phyloP scores from a whole-genome alignment of 2,797 vertebrate genomes.

The Catostomus latipinnis region DNA sequence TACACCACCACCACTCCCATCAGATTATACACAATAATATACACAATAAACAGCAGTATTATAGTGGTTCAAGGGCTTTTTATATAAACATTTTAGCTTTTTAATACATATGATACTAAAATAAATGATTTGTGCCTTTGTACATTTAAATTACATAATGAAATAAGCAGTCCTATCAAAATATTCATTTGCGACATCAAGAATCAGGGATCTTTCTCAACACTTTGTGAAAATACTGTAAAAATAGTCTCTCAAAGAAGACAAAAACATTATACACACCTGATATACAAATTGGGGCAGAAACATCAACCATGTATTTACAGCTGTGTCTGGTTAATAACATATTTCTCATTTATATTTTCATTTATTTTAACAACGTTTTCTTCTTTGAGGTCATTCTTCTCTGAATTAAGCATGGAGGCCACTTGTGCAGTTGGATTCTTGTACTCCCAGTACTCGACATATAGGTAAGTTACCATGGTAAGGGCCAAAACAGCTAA shows the following conservation, averaged over 20 bases:
- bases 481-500: slow-evolving; percentile 77
- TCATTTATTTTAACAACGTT: no score
- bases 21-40: no score
- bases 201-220: not conserved
- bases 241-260: not conserved
- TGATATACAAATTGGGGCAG: not conserved
- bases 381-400: not conserved
- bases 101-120: not conserved
- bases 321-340: slow-evolving; percentile 46
- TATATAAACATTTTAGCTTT: not conserved
- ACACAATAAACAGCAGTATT: not conserved
- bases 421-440: slow-evolving; percentile 44
- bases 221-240: slow-evolving; percentile 10
- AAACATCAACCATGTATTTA: slow-evolving; percentile 24
- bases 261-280: not conserved
- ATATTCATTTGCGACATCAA: slow-evolving; percentile 6
- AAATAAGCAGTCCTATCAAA: not conserved
- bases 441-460: slow-evolving; percentile 79
- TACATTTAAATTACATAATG: not conserved
- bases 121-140: not conserved
- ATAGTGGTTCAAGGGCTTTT: not conserved
- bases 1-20: no score
- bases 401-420: not conserved
- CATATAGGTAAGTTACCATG: slow-evolving; percentile 75
- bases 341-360: not conserved